These are phyloP conservation scores for Gymnarchus niloticus DNA, from an alignment of 2,113 vertebrate species.

Conservation along the genomic window DNA sequence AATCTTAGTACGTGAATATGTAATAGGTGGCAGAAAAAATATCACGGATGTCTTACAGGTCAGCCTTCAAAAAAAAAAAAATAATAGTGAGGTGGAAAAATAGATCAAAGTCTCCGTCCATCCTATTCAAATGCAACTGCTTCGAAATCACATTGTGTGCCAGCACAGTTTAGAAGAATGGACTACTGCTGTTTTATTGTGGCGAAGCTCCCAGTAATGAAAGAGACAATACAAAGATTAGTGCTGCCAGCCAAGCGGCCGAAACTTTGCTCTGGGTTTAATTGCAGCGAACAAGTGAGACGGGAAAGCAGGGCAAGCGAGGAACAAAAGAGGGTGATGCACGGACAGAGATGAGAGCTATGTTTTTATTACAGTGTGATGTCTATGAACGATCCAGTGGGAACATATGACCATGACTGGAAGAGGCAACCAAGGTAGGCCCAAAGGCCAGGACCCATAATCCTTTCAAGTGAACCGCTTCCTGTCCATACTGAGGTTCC, in stretches of 20 bases:
- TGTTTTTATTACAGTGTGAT: slow-evolving; percentile 49
- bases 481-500: background rate
- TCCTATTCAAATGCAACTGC: slow-evolving; percentile 74
- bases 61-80: slow-evolving; percentile 38
- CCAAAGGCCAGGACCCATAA: background rate
- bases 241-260: slow-evolving; percentile 73
- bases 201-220: slow-evolving; percentile 73
- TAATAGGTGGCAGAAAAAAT: slow-evolving; percentile 46
- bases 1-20: slow-evolving; percentile 39
- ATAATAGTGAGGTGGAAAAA: slow-evolving; percentile 42
- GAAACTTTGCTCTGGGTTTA: slow-evolving; percentile 73
- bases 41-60: slow-evolving; percentile 53
- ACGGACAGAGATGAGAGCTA: slow-evolving; percentile 47
- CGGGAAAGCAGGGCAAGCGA: slow-evolving; percentile 67
- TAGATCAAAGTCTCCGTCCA: slow-evolving; percentile 75
- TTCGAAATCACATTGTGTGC: slow-evolving; percentile 70
- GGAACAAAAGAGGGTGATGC: slow-evolving; percentile 59
- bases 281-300: slow-evolving; percentile 73
- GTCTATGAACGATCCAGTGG: too few relatives aligned
- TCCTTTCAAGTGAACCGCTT: slow-evolving; percentile 3
- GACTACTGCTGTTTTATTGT: slow-evolving; percentile 71
- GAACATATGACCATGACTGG: slow-evolving; percentile 31
- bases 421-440: too few relatives aligned
- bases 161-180: slow-evolving; percentile 66
- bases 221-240: slow-evolving; percentile 77